A percentile compares a stretch with the other conserved stretches of the same genome.
Evolutionary conservation across 2,888 invertebrate species (phyloP).

Genomic region (Tipula confusa): DNA sequence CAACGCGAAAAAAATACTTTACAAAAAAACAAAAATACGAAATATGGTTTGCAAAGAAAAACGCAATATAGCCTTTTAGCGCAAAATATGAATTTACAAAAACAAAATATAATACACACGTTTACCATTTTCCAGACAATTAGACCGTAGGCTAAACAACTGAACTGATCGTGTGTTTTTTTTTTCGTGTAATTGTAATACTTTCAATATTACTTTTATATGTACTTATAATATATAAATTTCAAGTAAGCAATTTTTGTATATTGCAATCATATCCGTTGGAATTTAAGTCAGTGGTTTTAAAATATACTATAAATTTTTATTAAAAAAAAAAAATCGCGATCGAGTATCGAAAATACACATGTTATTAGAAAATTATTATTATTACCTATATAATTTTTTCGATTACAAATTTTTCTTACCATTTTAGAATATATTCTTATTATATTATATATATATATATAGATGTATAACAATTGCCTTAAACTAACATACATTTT

Average conservation of each 20-base stretch:
- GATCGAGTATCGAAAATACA: constrained; percentile 17
- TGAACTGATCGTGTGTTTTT: background rate
- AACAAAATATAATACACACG: background rate
- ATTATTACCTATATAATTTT: background rate
- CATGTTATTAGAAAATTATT: constrained; percentile 15
- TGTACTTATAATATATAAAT: background rate
- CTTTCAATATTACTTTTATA: background rate
- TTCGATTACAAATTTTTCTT: background rate
- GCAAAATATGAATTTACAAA: background rate
- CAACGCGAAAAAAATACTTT: constrained; percentile 4
- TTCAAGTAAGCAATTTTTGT: background rate
- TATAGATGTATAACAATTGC: background rate
- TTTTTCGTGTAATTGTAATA: constrained; percentile 21
- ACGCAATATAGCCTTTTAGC: background rate
- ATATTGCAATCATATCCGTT: constrained; percentile 13
- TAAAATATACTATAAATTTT: background rate
- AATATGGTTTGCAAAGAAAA: background rate
- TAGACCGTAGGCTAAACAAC: constrained; percentile 25
- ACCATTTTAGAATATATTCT: background rate
- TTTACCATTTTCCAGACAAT: constrained; percentile 25
- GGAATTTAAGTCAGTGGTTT: constrained; percentile 20
- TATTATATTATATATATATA: background rate
- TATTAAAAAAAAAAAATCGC: background rate
- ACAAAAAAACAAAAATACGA: too few species aligned
- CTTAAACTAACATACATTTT: constrained; percentile 14